Base-by-base conservation (phyloP, 2,797 vertebrate species). In the Novumbra hubbsi region DNA sequence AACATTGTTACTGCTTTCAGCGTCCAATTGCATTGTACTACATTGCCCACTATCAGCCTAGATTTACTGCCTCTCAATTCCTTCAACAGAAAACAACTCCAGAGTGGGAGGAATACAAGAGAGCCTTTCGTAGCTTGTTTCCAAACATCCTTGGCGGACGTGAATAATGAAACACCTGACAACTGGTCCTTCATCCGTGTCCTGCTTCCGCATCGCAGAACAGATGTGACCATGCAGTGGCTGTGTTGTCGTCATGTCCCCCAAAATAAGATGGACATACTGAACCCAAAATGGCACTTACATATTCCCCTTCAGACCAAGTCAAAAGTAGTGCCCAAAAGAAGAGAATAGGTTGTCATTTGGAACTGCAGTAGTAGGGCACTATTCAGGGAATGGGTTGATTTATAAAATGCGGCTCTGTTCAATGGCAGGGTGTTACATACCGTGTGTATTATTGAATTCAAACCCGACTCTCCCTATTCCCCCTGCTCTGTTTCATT, bases 391-490 rank as follows among this genome's bases (percentile, higher is more conserved):
- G 55, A 60, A 60, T 60, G 19, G 19, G 52, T 7, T 55, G 55
- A 7, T 60, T 24, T 60, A 24, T 60, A 24, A 24, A 24, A 60
- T 12, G 6, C 55, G 5, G 55, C 21, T 19, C 49, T 70, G 7
- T 49, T 70, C 9, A 70, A 30, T 70, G 30, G 27, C 32, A 27
- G 9, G 73, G 27, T 71, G 19, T 72, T 45, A 68, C n/a, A 68
- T 60, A 70, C 4, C 12, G 12, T 6, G 41, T 75, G 14, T 6
- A 0, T 73, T 71, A 64, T 84, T 87, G 70, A 75, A 78, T 73
- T 81, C 82, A 76, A 85, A 87, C 70, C 76, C 80, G 80, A 86
- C 85, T 50, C 30, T 50, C 48, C 77, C 32, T 64, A 78, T 80
- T 28, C 66, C 69, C 74, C 68, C 70, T 0, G 14, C 16, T 64